These are phyloP conservation scores for Eilema griseolum DNA, from an alignment of 2,888 invertebrate species.

Conservation along the genomic window DNA sequence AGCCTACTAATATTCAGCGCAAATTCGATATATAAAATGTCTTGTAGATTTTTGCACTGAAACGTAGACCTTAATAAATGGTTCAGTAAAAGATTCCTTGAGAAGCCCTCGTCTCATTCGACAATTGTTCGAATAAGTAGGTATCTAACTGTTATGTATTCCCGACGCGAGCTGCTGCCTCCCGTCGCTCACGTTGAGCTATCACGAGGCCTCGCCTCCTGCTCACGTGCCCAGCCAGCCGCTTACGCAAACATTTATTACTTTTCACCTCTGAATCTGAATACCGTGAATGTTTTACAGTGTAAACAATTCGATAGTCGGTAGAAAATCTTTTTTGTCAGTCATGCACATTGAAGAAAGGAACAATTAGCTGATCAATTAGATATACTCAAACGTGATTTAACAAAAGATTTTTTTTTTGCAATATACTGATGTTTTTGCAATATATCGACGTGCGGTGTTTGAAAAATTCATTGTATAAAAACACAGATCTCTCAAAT, in stretches of 20 bases:
- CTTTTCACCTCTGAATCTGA: constrained; percentile 56
- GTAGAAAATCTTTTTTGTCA: constrained; percentile 18
- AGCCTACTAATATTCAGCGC: neutral
- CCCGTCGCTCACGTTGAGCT: constrained; percentile 67
- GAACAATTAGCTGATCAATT: constrained; percentile 18
- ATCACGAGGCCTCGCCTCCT: constrained; percentile 64
- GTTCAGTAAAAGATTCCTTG: constrained; percentile 24
- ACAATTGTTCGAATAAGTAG: constrained; percentile 33
- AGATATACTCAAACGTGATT: constrained; percentile 12
- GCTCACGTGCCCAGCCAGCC: constrained; percentile 57
- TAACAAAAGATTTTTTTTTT: neutral
- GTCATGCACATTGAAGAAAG: constrained; percentile 15
- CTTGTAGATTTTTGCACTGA: neutral
- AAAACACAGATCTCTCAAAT: constrained; percentile 19
- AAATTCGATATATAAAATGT: neutral
- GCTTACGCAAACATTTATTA: constrained; percentile 64
- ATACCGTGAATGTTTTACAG: constrained; percentile 46
- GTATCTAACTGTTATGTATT: constrained; percentile 38
- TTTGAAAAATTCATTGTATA: neutral
- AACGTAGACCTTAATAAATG: neutral
- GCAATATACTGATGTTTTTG: neutral
- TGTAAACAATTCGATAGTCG: constrained; percentile 26
- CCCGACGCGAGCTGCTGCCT: constrained; percentile 21
- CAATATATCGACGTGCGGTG: neutral
- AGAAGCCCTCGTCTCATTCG: constrained; percentile 34